Evolutionary conservation across 2,888 invertebrate species (phyloP), one percentile per base, ranked within the genome.

Genomic region (Tanytarsus gracilentus): DNA sequence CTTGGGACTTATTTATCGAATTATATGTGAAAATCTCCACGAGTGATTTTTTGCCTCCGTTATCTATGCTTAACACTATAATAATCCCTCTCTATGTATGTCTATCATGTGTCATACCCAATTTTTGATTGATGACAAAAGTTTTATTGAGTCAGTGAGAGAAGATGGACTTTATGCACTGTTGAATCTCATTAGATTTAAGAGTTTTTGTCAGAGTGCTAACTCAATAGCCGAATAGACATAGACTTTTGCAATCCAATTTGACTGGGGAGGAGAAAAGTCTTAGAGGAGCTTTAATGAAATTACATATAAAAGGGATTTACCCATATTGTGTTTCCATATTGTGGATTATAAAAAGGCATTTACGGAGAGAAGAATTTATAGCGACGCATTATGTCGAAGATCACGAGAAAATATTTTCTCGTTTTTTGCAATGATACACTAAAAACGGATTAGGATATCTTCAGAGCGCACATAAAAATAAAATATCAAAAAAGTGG

Each of bases 301-400:
- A 8, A 48, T 33, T 8, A 48, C 48, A 23, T 48, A 18, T 8
- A 16, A 48, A 23, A 48, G 11, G 8, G 48, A 48, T 18, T 11
- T 23, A 48, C 9, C 16, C 21, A 14, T 23, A 48, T 14, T 48
- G 48, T 23, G 33, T 33, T n/a, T 7, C 21, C 48, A 48, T 48
- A 48, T 48, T 48, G 48, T 21, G 48, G 48, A 48, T 48, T 48
- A 48, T 18, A 48, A 48, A 48, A n/a, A n/a, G 25, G 48, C 48
- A 48, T 48, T 48, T 9, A 18, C 8, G 48, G 25, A 33, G 6
- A n/a, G n/a, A 9, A 23, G 25, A 23, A 48, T 48, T 48, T 48
- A 48, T 48, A 8, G 23, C 8, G 48, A 48, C 48, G 48, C 23
- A 48, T 48, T 48, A 48, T 48, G 48, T 48, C 48, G 21, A 48